Evolutionary conservation across 2,888 invertebrate species (phyloP), one percentile per base, ranked within the genome.

Genomic region (Acanthosoma haemorrhoidale): DNA sequence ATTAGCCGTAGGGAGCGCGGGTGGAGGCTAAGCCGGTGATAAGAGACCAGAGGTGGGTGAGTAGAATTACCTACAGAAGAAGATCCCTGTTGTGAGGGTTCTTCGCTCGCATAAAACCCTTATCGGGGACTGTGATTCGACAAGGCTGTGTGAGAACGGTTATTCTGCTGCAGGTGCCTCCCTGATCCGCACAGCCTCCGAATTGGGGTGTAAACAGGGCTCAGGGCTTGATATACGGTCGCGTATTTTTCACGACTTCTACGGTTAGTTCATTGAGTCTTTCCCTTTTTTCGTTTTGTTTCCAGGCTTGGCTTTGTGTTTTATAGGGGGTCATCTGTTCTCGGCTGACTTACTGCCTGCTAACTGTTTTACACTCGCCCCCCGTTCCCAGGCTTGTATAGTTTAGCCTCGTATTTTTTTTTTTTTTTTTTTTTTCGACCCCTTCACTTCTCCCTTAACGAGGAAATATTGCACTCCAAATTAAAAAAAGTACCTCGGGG

Each of bases 271-370:
- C 64, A 21, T 25, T 51, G 51, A 29, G 31, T 25, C 1, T 41
- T 41, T 39, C 29, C 41, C 57, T 41, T 31, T 41, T 41, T 64
- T 34, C 9, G 11, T 25, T 57, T 29, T 57, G 3, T 32, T 32
- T 8, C 34, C 21, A 11, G 9, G 39, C 15, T 15, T 5, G 64
- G 39, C 39, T 64, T 64, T 64, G 39, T 64, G 41, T 41, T 64
- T 64, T 64, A 64, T 64, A 64, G 64, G 64, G 29, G 64, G 64
- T 64, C 16, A 64, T 64, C 64, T 39, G 64, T 64, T 64, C 15
- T 25, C 2, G 0, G 16, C 41, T 64, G 64, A 64, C 38, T 41
- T 64, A 64, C 41, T 21, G 64, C 64, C 64, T 16, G 64, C 39
- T 64, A 64, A 64, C 41, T 64, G 64, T 64, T 64, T 64, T 39